A percentile compares a stretch with the other conserved stretches of the same genome.
Evolutionary conservation across 1,140 invertebrate genomes (phyloP).

Genomic region (Papilio dardanus): DNA sequence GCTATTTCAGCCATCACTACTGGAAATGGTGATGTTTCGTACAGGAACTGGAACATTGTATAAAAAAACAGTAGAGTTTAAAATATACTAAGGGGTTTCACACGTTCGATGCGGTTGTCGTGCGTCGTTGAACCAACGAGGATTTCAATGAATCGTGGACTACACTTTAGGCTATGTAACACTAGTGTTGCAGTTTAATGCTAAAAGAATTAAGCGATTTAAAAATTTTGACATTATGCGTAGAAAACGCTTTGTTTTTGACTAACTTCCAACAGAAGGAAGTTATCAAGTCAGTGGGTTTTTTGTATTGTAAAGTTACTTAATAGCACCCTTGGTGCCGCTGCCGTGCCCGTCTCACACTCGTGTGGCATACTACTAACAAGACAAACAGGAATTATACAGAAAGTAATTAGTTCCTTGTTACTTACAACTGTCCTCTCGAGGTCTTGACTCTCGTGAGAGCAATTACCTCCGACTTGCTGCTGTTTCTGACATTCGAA

Average conservation of each 20-base stretch:
- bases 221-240: neutral
- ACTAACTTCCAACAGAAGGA: too few species aligned
- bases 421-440: conserved; percentile 74
- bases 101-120: neutral
- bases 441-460: conserved; percentile 77
- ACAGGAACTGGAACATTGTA: conserved; percentile 67
- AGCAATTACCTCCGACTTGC: conserved; percentile 78
- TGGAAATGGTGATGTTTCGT: conserved; percentile 76
- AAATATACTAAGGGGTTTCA: neutral
- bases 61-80: neutral
- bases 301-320: neutral
- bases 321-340: too few species aligned
- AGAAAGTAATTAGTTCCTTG: neutral
- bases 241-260: neutral
- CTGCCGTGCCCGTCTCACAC: too few species aligned
- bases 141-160: neutral
- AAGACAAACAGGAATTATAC: too few species aligned
- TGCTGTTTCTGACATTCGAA: conserved; percentile 79
- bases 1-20: conserved; percentile 79
- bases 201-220: neutral
- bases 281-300: too few species aligned
- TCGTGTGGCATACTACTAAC: too few species aligned
- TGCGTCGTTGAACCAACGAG: neutral
- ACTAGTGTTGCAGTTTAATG: neutral
- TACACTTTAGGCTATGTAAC: neutral